Percentiles rank a stretch among this genome's conserved stretches.
phyloP scores from a whole-genome alignment of 2,113 vertebrate genomes.

The Smithornis capensis region DNA sequence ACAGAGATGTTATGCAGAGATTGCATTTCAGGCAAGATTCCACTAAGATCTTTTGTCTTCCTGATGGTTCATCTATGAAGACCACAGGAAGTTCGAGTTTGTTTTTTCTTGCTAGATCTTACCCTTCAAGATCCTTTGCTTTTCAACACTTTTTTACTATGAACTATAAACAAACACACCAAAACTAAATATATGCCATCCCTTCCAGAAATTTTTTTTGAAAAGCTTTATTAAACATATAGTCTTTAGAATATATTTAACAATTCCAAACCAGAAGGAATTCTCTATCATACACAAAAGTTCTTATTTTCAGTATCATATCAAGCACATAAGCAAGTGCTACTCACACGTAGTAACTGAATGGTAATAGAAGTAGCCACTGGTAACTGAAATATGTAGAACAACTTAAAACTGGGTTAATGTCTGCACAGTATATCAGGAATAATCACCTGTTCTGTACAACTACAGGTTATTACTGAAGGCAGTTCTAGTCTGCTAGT shows the following conservation, averaged over 20 bases:
- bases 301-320: background rate
- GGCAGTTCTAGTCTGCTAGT: background rate
- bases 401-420: background rate
- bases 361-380: background rate
- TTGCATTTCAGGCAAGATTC: background rate
- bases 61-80: background rate
- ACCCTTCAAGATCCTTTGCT: background rate
- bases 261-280: background rate
- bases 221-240: slow-evolving; percentile 30
- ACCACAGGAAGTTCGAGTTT: background rate
- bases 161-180: background rate
- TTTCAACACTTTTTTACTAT: background rate
- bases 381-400: background rate
- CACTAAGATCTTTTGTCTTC: background rate
- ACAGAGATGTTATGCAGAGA: background rate
- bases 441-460: background rate
- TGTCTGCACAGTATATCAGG: background rate
- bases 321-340: background rate
- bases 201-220: background rate
- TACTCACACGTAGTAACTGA: background rate
- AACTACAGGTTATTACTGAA: background rate
- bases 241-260: background rate
- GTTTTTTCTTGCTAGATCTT: background rate
- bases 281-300: background rate
- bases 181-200: background rate